Conservation (phyloP, 2,888 invertebrate species). For the Dynastes tityus region DNA sequence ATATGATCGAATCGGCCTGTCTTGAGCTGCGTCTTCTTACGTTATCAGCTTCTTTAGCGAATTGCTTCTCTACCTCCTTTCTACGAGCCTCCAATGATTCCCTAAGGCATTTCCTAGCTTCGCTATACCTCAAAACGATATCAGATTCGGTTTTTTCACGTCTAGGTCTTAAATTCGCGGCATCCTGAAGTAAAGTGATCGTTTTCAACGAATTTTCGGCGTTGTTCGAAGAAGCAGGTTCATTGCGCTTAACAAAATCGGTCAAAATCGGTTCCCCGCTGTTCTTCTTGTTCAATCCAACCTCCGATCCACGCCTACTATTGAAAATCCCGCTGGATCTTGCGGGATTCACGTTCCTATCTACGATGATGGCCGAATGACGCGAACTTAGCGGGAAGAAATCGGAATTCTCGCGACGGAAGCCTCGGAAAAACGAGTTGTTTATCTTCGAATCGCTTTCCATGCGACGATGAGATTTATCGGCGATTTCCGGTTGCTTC, state of each 20-base stretch:
- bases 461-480: slow-evolving; percentile 78
- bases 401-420: slow-evolving; percentile 88
- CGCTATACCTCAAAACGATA: slow-evolving; percentile 82
- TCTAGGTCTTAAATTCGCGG: slow-evolving; percentile 77
- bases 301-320: slow-evolving; percentile 76
- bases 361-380: slow-evolving; percentile 81
- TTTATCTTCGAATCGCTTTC: slow-evolving; percentile 82
- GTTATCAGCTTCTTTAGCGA: slow-evolving; percentile 69
- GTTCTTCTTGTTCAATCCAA: slow-evolving; percentile 72
- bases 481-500: slow-evolving; percentile 47
- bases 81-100: slow-evolving; percentile 71
- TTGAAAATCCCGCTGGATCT: slow-evolving; percentile 82
- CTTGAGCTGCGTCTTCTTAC: slow-evolving; percentile 71
- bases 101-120: slow-evolving; percentile 71
- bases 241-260: slow-evolving; percentile 76
- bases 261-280: slow-evolving; percentile 81
- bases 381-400: slow-evolving; percentile 84
- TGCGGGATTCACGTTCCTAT: slow-evolving; percentile 72
- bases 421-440: slow-evolving; percentile 83
- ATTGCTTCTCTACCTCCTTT: slow-evolving; percentile 70
- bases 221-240: slow-evolving; percentile 32
- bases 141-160: slow-evolving; percentile 93
- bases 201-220: slow-evolving; percentile 35
- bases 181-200: slow-evolving; percentile 57
- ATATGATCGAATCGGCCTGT: slow-evolving; percentile 68